Evolutionary conservation across 2,797 vertebrate genomes (phyloP), one percentile per base, ranked within the genome.

Genomic region (Chaetodon trifasciatus): DNA sequence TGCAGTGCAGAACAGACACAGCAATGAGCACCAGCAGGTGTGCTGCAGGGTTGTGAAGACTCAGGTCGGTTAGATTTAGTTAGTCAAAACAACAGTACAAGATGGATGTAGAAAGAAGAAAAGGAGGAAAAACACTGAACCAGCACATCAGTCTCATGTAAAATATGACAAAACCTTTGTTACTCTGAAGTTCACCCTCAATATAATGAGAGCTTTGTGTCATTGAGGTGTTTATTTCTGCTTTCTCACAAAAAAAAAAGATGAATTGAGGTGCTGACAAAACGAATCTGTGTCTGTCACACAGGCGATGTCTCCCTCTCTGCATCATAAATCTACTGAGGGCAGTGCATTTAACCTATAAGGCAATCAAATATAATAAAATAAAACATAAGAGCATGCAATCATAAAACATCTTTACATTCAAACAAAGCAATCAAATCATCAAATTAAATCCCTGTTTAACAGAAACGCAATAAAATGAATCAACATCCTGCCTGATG

Each of bases 401-500:
- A 72, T 60, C 23, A 50, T 50, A 6, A n/a, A 60, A 42, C 21
- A 5, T 62, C n/a, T 66, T 70, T 62, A 17, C 37, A 61, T 67
- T 15, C 13, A 49, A 47, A 28, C 28, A 42, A 9, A 19, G 55
- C 19, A 52, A 13, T 74, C 47, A 39, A 53, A 74, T n/a, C n/a
- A n/a, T n/a, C 40, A 6, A 32, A 5, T 79, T 71, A 76, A 68
- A 78, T 74, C 73, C 35, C 17, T 15, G 4, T 73, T 52, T 6
- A 37, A 49, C 3, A 44, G 47, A 71, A 19, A 13, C 57, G 39
- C 7, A 35, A 6, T 39, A 17, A 50, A 47, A 68, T 67, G 32
- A 70, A 24, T 17, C 60, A 42, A n/a, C 37, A 63, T 62, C 66
- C 64, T 21, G 24, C 46, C 47, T 55, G 44, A 57, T 68, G 58